Evolutionary conservation across 2,113 vertebrate species (phyloP).

Genomic region (Sphaerodactylus townsendi): DNA sequence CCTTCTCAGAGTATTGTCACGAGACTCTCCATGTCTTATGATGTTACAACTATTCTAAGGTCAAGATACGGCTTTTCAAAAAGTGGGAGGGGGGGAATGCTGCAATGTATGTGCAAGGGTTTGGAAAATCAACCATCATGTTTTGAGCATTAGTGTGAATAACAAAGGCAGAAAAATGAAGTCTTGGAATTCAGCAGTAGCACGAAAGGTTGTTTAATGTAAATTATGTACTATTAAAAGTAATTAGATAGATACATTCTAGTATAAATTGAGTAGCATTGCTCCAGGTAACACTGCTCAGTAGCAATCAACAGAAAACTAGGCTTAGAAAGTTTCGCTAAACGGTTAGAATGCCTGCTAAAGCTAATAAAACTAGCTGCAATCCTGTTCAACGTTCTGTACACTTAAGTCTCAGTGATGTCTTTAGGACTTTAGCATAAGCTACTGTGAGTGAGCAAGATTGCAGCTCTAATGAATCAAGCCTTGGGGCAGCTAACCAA

Average conservation of each 20-base stretch:
- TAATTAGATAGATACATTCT: slow-evolving; percentile 1
- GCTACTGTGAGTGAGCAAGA: neutral
- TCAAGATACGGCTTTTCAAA: neutral
- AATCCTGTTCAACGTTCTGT: neutral
- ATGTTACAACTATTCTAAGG: neutral
- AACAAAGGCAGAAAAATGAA: neutral
- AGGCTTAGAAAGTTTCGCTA: neutral
- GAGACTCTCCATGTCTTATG: neutral
- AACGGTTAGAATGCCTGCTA: neutral
- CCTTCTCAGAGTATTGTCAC: neutral
- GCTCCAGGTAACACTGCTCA: slow-evolving; percentile 11
- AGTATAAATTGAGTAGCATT: neutral
- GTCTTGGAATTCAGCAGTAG: neutral
- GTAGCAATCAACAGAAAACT: neutral
- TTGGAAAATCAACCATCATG: neutral
- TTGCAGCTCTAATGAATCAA: slow-evolving; percentile 7
- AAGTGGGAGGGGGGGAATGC: neutral
- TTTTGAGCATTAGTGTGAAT: neutral
- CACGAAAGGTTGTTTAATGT: neutral
- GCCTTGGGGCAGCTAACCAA: slow-evolving; percentile 32
- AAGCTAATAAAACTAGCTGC: slow-evolving; percentile 1
- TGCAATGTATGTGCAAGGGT: neutral
- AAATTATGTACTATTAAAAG: neutral
- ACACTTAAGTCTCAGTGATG: neutral
- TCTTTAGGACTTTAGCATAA: neutral